Conservation (phyloP, 2,888 invertebrate genomes). For the Smittia sp. region DNA sequence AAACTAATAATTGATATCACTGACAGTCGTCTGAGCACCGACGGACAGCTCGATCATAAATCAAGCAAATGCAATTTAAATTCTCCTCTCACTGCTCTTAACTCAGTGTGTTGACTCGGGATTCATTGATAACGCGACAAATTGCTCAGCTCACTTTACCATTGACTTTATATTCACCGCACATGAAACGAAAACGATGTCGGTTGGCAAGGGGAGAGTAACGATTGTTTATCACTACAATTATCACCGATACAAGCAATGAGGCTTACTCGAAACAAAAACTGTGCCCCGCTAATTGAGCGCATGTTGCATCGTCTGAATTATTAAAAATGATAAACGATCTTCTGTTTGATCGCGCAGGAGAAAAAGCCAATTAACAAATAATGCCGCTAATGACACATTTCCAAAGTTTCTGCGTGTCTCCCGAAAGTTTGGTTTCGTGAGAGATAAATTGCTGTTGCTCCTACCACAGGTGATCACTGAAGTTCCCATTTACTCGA, state of each 20-base stretch:
- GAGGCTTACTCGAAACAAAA: background rate
- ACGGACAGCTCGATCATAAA: slow-evolving; percentile 12
- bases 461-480: slow-evolving; percentile 1
- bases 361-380: slow-evolving; percentile 37
- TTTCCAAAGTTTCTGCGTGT: background rate
- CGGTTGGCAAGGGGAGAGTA: background rate
- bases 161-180: no score
- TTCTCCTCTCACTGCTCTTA: background rate
- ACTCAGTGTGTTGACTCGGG: background rate
- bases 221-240: slow-evolving; percentile 31
- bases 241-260: slow-evolving; percentile 11
- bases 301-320: background rate
- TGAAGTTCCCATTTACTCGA: background rate
- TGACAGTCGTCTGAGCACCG: slow-evolving; percentile 25
- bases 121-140: slow-evolving; percentile 34
- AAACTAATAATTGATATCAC: slow-evolving; percentile 38
- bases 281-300: slow-evolving; percentile 13
- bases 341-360: background rate
- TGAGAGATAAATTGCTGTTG: background rate
- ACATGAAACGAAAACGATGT: background rate
- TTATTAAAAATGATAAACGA: slow-evolving; percentile 18
- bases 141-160: slow-evolving; percentile 14
- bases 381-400: slow-evolving; percentile 33
- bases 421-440: background rate
- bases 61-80: slow-evolving; percentile 10